Evolutionary conservation across 2,113 vertebrate species (phyloP).

Genomic region (Chaetops frenatus): DNA sequence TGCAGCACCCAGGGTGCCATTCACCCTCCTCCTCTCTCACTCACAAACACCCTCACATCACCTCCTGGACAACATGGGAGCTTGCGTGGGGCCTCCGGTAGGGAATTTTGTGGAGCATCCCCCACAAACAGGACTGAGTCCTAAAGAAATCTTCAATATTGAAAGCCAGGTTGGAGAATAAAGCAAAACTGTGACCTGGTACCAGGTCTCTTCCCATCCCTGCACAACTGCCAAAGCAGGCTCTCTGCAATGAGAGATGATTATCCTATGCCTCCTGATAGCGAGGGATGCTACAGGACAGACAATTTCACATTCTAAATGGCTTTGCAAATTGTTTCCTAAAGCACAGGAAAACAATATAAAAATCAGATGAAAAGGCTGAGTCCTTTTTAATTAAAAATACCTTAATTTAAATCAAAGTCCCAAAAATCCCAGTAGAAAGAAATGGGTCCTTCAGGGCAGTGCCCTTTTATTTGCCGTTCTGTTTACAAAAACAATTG

Average conservation of each 20-base stretch:
- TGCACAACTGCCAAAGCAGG: not conserved
- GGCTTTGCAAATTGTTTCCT: not conserved
- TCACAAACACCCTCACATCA: not conserved
- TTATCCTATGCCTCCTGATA: not conserved
- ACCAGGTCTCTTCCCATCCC: not conserved
- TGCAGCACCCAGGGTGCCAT: not conserved
- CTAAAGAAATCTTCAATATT: not conserved
- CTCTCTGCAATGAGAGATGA: not conserved
- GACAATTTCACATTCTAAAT: not conserved
- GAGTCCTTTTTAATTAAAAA: not conserved
- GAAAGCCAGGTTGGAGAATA: not conserved
- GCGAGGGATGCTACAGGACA: not conserved
- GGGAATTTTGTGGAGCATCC: not conserved
- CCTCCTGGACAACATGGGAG: accelerated
- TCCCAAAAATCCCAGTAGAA: not conserved
- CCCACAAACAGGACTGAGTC: accelerated
- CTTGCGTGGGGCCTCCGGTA: accelerated
- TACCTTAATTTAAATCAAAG: not conserved
- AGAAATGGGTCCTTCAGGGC: not conserved
- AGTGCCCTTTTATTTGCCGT: not conserved
- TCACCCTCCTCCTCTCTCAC: not conserved
- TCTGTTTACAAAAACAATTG: not conserved
- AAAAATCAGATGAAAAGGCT: not conserved
- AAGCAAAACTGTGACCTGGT: not conserved
- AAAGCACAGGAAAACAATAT: not conserved